Conservation (phyloP, 2,797 vertebrate species). For the Megaceryle alcyon region DNA sequence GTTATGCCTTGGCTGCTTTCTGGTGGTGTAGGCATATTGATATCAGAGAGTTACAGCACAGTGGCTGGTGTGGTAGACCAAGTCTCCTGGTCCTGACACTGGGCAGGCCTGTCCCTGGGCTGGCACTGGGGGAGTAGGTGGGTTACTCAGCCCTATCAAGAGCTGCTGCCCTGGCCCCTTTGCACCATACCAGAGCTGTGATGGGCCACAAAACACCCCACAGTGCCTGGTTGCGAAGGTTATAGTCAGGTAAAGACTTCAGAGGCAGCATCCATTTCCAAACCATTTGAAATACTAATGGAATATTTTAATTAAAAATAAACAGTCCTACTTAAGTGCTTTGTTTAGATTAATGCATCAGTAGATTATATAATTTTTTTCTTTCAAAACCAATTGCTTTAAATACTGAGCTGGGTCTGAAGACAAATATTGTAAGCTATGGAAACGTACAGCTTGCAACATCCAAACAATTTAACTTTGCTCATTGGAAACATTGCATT, state of each 20-base stretch:
- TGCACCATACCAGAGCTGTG: fast-evolving
- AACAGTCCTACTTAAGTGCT: neutral
- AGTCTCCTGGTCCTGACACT: fast-evolving
- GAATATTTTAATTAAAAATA: neutral
- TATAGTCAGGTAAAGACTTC: neutral
- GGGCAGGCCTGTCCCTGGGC: neutral
- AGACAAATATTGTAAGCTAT: neutral
- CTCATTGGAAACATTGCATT: neutral
- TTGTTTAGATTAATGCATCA: neutral
- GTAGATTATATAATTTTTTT: neutral
- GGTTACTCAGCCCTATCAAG: fast-evolving
- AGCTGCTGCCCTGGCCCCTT: neutral
- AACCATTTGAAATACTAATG: neutral
- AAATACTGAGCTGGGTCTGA: neutral
- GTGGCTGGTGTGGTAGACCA: neutral
- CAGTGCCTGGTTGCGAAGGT: fast-evolving
- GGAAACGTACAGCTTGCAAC: neutral
- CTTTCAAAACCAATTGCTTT: neutral
- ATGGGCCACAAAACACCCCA: fast-evolving
- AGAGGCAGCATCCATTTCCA: neutral
- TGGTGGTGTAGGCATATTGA: fast-evolving
- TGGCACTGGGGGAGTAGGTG: fast-evolving
- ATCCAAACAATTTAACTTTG: neutral
- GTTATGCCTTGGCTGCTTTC: neutral
- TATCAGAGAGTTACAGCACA: fast-evolving